Conservation (phyloP, 2,888 invertebrate species). For the Cetonia aurata region DNA sequence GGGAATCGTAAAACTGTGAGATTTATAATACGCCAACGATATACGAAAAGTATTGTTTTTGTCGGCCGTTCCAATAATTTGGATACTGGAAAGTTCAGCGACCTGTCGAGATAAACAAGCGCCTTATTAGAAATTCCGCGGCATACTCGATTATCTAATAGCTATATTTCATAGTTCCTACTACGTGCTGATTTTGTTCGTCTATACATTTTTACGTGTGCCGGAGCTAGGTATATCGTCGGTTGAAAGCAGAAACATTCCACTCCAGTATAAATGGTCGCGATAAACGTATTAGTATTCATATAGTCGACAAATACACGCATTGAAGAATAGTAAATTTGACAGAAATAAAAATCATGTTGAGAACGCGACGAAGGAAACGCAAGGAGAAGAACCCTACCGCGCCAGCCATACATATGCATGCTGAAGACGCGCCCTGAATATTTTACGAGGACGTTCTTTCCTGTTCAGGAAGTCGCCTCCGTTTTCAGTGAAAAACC, state of each 20-base stretch:
- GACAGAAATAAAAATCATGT: constrained; percentile 21
- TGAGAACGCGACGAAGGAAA: constrained; percentile 22
- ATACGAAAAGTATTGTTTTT: too few relatives aligned
- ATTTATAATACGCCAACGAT: too few relatives aligned
- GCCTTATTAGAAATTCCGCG: too few relatives aligned
- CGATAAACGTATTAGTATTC: constrained; percentile 16
- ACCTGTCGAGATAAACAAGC: too few relatives aligned
- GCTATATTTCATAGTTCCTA: not conserved
- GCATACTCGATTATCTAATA: too few relatives aligned
- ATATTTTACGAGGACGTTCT: constrained; percentile 24
- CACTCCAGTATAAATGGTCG: too few relatives aligned
- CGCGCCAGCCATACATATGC: constrained; percentile 8
- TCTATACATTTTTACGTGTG: too few relatives aligned
- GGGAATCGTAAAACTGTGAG: too few relatives aligned
- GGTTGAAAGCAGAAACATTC: too few relatives aligned
- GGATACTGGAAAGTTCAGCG: too few relatives aligned
- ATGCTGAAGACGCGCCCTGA: constrained; percentile 3
- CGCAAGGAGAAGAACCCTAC: not conserved
- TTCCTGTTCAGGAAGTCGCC: constrained; percentile 22
- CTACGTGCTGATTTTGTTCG: not conserved
- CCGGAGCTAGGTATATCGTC: too few relatives aligned
- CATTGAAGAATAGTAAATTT: constrained; percentile 24
- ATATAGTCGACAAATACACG: constrained; percentile 4
- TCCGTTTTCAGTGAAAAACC: constrained; percentile 5
- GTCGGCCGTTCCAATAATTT: too few relatives aligned